Evolutionary conservation across 2,888 invertebrate genomes (phyloP).

Genomic region (Sussaba pulchella): DNA sequence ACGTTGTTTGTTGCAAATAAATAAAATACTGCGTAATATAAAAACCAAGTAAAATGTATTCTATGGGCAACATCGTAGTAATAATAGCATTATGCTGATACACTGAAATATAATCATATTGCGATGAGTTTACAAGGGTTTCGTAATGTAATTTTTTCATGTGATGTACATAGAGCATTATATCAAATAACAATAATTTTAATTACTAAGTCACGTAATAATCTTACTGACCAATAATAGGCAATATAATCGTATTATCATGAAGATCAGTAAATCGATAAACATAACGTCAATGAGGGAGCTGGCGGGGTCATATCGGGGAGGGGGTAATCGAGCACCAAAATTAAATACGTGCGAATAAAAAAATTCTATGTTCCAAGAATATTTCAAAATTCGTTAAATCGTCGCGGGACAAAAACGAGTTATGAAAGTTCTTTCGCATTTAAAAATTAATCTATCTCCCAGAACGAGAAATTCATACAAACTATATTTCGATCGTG

Average conservation of each 20-base stretch:
- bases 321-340: constrained; percentile 82
- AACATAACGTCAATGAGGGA: constrained; percentile 66
- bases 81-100: constrained; percentile 83
- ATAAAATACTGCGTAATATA: constrained; percentile 80
- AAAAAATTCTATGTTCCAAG: constrained; percentile 58
- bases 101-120: constrained; percentile 83
- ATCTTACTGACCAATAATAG: constrained; percentile 79
- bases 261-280: constrained; percentile 76
- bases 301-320: constrained; percentile 17
- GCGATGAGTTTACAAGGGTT: constrained; percentile 71
- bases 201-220: constrained; percentile 75
- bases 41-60: constrained; percentile 84
- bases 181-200: constrained; percentile 80
- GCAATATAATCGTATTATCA: constrained; percentile 78
- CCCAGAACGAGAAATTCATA: constrained; percentile 38
- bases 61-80: constrained; percentile 83
- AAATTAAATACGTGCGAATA: constrained; percentile 78
- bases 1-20: constrained; percentile 54
- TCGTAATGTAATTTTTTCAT: constrained; percentile 63
- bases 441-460: constrained; percentile 37
- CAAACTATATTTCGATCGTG: constrained; percentile 67
- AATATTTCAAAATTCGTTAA: constrained; percentile 46
- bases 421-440: constrained; percentile 36
- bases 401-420: not conserved
- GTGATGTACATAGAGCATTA: constrained; percentile 80